These are phyloP conservation scores for Danionella cerebrum DNA, from an alignment of 2,113 vertebrate genomes.

Conservation along the genomic window DNA sequence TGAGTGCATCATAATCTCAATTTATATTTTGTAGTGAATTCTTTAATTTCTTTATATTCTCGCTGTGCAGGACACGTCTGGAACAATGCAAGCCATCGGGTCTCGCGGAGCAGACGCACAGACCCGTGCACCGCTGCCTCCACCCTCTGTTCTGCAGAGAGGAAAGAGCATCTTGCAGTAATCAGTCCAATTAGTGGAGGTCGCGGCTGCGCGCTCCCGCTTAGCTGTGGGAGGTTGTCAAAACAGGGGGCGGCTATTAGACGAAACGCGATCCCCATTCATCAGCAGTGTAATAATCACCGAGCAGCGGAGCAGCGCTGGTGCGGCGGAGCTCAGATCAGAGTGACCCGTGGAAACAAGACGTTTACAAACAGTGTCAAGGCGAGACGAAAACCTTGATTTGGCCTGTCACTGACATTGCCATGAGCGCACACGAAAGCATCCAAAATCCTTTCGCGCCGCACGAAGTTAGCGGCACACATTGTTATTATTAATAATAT, in stretches of 20 bases:
- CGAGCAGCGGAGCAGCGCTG: constrained; percentile 51
- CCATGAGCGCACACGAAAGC: constrained; percentile 14
- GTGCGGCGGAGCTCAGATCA: constrained; percentile 65
- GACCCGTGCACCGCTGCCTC: no score
- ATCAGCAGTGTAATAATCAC: constrained; percentile 71
- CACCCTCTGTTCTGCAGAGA: constrained; percentile 47
- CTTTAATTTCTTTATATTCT: constrained; percentile 25
- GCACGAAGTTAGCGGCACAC: no score
- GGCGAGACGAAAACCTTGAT: constrained; percentile 59
- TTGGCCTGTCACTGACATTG: constrained; percentile 54
- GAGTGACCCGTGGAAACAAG: constrained; percentile 74
- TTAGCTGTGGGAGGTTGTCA: constrained; percentile 83
- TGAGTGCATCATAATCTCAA: no score
- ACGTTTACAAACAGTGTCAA: constrained; percentile 85
- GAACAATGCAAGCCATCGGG: constrained; percentile 61
- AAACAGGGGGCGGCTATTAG: constrained; percentile 82
- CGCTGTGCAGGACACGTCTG: constrained; percentile 36
- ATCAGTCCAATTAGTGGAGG: constrained; percentile 87
- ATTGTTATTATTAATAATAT: no score
- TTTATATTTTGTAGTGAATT: no score
- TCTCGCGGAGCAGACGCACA: constrained; percentile 44
- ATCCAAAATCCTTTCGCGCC: neutral
- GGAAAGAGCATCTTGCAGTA: constrained; percentile 81
- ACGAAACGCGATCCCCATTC: constrained; percentile 84
- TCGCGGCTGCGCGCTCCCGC: constrained; percentile 75